Base-by-base conservation (phyloP, 1,140 invertebrate species). In the Diorhabda sublineata region DNA sequence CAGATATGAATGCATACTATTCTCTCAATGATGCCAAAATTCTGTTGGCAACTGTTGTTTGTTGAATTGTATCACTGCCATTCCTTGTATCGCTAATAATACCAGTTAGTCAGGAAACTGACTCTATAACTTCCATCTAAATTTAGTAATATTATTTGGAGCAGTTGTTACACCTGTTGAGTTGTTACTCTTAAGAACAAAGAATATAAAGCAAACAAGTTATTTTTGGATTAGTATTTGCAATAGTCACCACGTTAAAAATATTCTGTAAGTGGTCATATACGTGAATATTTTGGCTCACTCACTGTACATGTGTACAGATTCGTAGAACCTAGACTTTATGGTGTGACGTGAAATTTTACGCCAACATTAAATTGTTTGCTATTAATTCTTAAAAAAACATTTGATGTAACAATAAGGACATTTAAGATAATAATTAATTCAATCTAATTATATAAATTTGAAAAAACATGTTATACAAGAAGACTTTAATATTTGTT, bases 81-180 rank as follows among this genome's bases (percentile, higher is more conserved):
- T 52, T 52, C n/a, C 47, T 52, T 52, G n/a, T 52, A n/a, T n/a
- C n/a, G 47, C 47, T 52, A 52, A 52, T 52, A 52, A 52, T 52
- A 52, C n/a, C 47, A 52, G n/a, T 52, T 52, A 52, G 47, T 52
- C 47, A 52, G 47, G 47, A 52, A 52, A 26, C 26, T 26, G 26
- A 26, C 26, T 26, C 26, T 26, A 26, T 26, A 26, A 26, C 26
- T 26, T 26, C 26, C 26, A 26, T 26, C 26, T 26, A 26, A 26
- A 26, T 26, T 26, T 26, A 26, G 26, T 26, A 26, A 52, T 52
- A 6, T 52, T 52, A 52, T 52, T 52, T 52, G 47, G 47, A 52
- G 47, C 47, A 52, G 47, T 52, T 52, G 47, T 8, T 52, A 52
- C 47, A 52, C 47, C 47, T 52, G 47, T 52, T 52, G 47, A 52